Conservation (phyloP, 2,797 vertebrate species). For the Semaprochilodus insignis region DNA sequence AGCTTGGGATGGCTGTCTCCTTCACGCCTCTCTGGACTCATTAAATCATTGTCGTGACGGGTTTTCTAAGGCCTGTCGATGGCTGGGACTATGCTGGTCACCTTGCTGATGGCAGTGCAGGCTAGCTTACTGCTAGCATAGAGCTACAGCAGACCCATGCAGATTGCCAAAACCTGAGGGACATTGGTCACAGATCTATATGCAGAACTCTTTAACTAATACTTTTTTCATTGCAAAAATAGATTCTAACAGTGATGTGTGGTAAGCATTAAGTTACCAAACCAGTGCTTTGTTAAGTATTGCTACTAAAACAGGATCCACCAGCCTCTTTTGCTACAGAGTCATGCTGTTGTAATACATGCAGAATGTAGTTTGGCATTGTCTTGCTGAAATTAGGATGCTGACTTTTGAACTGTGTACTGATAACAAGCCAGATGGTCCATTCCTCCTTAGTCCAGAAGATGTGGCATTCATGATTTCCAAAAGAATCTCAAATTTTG, state of each 20-base stretch:
- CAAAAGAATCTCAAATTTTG: too few relatives aligned
- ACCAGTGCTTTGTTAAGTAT: too few relatives aligned
- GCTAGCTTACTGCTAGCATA: slow-evolving; percentile 7
- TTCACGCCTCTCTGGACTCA: slow-evolving; percentile 43
- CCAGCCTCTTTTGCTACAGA: too few relatives aligned
- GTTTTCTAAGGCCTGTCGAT: slow-evolving; percentile 29
- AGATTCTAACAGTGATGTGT: background rate
- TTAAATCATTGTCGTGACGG: slow-evolving; percentile 23
- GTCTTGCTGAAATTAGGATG: too few relatives aligned
- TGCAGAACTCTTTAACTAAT: background rate
- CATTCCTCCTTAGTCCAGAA: too few relatives aligned
- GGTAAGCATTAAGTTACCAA: too few relatives aligned
- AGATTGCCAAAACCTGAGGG: background rate
- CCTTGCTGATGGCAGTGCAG: slow-evolving; percentile 35
- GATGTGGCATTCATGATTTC: too few relatives aligned
- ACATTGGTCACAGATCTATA: background rate
- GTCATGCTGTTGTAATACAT: too few relatives aligned
- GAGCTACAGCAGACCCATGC: background rate
- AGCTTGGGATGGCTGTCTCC: slow-evolving; percentile 25
- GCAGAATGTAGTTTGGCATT: too few relatives aligned
- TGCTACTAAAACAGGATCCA: too few relatives aligned
- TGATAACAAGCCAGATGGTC: too few relatives aligned
- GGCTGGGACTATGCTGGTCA: slow-evolving; percentile 19
- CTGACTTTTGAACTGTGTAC: too few relatives aligned
- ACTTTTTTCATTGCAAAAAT: background rate